A percentile compares a stretch with the other conserved stretches of the same genome.
Conservation (phyloP, 1,140 invertebrate species). For the Drosophila lacertosa region DNA sequence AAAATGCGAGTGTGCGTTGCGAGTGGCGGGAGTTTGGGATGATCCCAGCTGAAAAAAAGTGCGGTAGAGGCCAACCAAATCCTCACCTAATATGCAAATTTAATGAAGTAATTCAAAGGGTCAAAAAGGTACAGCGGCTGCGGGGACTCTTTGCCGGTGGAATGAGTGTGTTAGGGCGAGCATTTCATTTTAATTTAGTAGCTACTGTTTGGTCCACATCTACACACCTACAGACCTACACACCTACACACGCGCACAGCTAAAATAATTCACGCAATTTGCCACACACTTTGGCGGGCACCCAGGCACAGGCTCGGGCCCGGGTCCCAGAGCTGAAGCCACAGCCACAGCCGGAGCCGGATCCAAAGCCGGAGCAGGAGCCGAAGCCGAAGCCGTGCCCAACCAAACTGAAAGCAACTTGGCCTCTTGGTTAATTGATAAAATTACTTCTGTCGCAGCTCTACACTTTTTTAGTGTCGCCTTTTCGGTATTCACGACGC, state of each 20-base stretch:
- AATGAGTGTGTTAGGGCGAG: slow-evolving; percentile 12
- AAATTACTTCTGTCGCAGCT: slow-evolving; percentile 69
- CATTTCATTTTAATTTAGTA: slow-evolving; percentile 72
- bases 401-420: slow-evolving; percentile 39
- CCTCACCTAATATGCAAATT: slow-evolving; percentile 81
- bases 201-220: slow-evolving; percentile 58
- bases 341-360: no score
- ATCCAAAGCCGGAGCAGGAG: no score
- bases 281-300: slow-evolving; percentile 65
- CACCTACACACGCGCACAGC: slow-evolving; percentile 27
- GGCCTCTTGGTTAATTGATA: slow-evolving; percentile 74
- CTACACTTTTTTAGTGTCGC: slow-evolving; percentile 39
- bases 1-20: not conserved
- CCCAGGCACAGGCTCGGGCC: not conserved
- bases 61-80: slow-evolving; percentile 72
- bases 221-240: slow-evolving; percentile 27
- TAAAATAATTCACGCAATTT: slow-evolving; percentile 79
- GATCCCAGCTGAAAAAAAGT: slow-evolving; percentile 44
- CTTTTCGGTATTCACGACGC: slow-evolving; percentile 30
- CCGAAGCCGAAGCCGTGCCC: no score
- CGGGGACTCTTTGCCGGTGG: not conserved
- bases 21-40: slow-evolving; percentile 1
- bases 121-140: slow-evolving; percentile 24
- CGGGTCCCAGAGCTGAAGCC: no score
- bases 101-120: slow-evolving; percentile 82